Percentiles rank a stretch among this genome's conserved stretches.
Conservation (phyloP, 2,113 vertebrate species). For the Charadrius vociferus region DNA sequence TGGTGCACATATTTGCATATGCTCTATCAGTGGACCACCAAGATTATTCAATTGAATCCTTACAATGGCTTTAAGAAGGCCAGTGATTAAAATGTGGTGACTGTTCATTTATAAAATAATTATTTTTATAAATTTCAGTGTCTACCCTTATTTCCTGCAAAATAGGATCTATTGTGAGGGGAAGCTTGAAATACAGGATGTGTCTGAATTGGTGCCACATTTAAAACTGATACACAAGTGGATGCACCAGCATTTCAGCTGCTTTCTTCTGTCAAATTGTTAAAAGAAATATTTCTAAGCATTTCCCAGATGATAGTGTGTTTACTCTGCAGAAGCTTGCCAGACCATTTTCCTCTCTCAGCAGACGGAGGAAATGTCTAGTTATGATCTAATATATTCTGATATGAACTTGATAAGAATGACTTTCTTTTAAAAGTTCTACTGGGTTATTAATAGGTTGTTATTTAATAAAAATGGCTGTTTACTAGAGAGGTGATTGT, state of each 20-base stretch:
- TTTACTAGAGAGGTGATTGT: not conserved
- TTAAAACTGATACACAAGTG: not conserved
- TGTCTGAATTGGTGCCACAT: not conserved
- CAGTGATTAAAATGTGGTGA: not conserved
- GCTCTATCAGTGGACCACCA: not conserved
- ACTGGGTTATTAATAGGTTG: not conserved
- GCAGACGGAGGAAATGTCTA: not conserved
- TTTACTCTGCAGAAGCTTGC: not conserved
- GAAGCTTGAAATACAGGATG: not conserved
- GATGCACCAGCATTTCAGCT: not conserved
- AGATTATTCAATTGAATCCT: conserved; percentile 30
- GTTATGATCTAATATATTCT: not conserved
- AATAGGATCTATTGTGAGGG: not conserved
- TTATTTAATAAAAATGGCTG: not conserved
- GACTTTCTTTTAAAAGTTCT: not conserved
- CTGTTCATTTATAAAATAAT: conserved; percentile 11
- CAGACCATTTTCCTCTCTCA: not conserved
- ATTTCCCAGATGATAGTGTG: not conserved
- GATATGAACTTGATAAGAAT: not conserved
- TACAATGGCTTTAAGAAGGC: not conserved
- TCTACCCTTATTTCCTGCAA: not conserved
- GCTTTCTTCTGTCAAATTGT: not conserved
- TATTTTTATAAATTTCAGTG: not conserved
- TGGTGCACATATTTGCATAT: not conserved
- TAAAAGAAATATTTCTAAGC: not conserved